Evolutionary conservation across 2,888 invertebrate genomes (phyloP), one percentile per base, ranked within the genome.

Genomic region (Corythucha ciliata): DNA sequence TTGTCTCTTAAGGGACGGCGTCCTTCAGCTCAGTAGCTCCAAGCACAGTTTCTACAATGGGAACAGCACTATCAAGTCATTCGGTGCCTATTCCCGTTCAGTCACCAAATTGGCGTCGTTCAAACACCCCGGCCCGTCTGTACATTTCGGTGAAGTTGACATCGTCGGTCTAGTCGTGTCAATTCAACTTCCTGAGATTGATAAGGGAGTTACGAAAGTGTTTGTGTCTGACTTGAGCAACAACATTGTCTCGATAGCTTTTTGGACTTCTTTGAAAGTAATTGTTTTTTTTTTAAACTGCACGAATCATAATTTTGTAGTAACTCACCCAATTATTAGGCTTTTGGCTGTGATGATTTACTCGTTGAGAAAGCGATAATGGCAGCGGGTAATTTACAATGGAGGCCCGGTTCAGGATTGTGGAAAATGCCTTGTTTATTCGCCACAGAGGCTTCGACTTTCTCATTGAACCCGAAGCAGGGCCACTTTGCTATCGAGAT

Each of bases 101-200:
- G 22, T 50, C 16, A 53, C 55, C 1, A 33, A 49, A 10, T 21
- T 56, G 3, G 26, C 24, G 1, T 34, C 18, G 3, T 7, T 47
- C 2, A n/a, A 21, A 10, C 21, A 26, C 4, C 10, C 40, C 20
- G 25, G 24, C 14, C 46, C 33, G 26, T 16, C 37, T 25, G 47
- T 40, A 4, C 55, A 65, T 8, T 80, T 78, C 63, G 76, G 77
- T 55, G 87, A 87, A 72, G 72, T 85, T 57, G 87, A 88, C 67
- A 77, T 80, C 8, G 74, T 80, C 4, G 87, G 86, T 2, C 61
- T 83, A 2, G 72, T 86, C 32, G 72, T 81, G 21, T 67, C 74
- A 21, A 65, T 71, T 22, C 69, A 68, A 21, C 63, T 67, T 24
- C 67, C 60, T 58, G 41, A 66, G 67, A 51, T 63, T 63, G 2